Evolutionary conservation across 1,140 invertebrate species (phyloP).

Genomic region (Drosophila willistoni): DNA sequence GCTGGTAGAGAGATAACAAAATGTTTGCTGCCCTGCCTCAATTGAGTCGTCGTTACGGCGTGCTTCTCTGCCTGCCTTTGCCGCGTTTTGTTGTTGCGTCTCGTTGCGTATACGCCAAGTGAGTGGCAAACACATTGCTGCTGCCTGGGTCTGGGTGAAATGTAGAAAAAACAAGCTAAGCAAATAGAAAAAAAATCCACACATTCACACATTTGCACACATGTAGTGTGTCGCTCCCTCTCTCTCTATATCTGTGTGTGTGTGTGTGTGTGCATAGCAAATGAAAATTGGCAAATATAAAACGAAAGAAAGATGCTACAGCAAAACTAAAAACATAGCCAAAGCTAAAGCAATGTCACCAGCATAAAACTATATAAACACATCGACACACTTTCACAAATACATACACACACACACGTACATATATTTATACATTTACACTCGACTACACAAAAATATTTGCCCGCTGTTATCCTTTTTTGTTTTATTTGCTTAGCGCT

Average conservation of each 20-base stretch:
- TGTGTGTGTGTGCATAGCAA: conserved; percentile 34
- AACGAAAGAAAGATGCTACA: conserved; percentile 11
- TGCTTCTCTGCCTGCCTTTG: conserved; percentile 7
- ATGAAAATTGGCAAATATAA: conserved; percentile 58
- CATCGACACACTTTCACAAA: conserved; percentile 11
- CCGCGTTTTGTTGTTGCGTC: conserved; percentile 1
- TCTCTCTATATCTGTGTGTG: not conserved
- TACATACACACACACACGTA: conserved; percentile 21
- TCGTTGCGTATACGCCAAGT: conserved; percentile 63
- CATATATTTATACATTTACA: conserved; percentile 52
- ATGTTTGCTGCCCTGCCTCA: conserved; percentile 62
- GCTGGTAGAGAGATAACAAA: conserved; percentile 68
- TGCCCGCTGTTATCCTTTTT: conserved; percentile 76
- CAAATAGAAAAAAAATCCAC: conserved; percentile 46
- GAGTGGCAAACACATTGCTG: conserved; percentile 33
- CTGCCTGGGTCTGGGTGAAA: conserved; percentile 14
- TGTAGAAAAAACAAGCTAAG: conserved; percentile 49
- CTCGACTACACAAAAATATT: conserved; percentile 66
- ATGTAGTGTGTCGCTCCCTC: not conserved
- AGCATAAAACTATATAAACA: conserved; percentile 40
- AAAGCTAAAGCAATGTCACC: conserved; percentile 67
- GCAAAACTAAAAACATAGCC: conserved; percentile 43
- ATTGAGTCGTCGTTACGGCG: conserved; percentile 56
- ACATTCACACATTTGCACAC: conserved; percentile 9
- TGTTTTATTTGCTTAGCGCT: conserved; percentile 82